Conservation (phyloP, 2,888 invertebrate species). For the Ypsolopha scabrella region DNA sequence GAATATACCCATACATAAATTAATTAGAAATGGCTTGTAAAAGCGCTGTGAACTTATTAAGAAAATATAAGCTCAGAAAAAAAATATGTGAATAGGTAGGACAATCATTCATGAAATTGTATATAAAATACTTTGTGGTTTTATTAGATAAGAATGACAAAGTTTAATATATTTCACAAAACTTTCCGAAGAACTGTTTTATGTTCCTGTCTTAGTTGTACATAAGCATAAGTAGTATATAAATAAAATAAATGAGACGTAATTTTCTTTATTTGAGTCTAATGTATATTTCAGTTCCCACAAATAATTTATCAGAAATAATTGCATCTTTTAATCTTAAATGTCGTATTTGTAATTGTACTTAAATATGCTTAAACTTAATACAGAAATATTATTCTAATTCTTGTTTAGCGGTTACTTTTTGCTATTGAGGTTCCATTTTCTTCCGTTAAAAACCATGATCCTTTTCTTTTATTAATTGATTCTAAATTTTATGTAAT, state of each 20-base stretch:
- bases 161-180: conserved; percentile 63
- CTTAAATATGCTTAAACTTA: conserved; percentile 47
- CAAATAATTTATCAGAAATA: conserved; percentile 18
- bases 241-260: conserved; percentile 26
- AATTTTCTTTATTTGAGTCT: conserved; percentile 16
- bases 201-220: conserved; percentile 68
- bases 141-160: conserved; percentile 42
- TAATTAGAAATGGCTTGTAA: conserved; percentile 39
- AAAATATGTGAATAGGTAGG: conserved; percentile 49
- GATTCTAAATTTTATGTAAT: conserved; percentile 28
- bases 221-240: conserved; percentile 24
- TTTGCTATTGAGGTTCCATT: no score
- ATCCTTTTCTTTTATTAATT: conserved; percentile 14
- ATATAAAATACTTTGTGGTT: conserved; percentile 44
- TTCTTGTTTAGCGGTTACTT: background rate
- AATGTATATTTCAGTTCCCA: conserved; percentile 35
- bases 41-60: conserved; percentile 50
- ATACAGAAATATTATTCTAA: background rate
- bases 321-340: conserved; percentile 34
- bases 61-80: conserved; percentile 48
- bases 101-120: conserved; percentile 46
- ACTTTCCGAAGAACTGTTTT: conserved; percentile 63
- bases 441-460: background rate
- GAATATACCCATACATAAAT: conserved; percentile 19
- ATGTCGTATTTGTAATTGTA: conserved; percentile 60